phyloP scores from a whole-genome alignment of 1,140 invertebrate genomes.

The Tetragonula clypearis region DNA sequence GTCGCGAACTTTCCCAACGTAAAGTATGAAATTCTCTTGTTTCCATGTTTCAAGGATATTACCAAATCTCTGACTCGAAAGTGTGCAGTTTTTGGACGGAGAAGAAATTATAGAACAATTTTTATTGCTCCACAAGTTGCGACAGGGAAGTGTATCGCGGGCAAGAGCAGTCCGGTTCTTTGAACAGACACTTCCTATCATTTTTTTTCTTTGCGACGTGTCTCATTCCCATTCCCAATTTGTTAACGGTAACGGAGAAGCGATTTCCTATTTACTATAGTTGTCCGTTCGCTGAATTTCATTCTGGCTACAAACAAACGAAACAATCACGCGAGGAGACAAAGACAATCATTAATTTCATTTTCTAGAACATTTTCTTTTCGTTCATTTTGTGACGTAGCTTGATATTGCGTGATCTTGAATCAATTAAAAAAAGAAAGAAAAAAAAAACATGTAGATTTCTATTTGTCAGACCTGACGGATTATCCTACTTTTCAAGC shows the following conservation, averaged over 20 bases:
- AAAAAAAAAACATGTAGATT: not conserved
- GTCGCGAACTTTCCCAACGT: no score
- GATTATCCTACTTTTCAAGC: not conserved
- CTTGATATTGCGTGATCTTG: not conserved
- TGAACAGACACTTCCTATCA: not conserved
- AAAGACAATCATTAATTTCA: not conserved
- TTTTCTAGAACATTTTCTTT: not conserved
- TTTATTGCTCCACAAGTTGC: not conserved
- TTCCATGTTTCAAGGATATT: no score
- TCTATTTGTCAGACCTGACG: not conserved
- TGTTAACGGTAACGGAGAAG: constrained; percentile 34
- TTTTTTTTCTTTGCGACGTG: constrained; percentile 11
- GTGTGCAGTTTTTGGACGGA: not conserved
- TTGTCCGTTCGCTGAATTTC: not conserved
- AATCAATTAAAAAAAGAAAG: not conserved
- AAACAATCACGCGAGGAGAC: not conserved
- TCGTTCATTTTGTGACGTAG: not conserved
- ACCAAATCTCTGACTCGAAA: no score
- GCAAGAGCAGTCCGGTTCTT: not conserved
- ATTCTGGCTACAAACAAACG: not conserved
- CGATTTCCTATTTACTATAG: not conserved
- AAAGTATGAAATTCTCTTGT: not conserved
- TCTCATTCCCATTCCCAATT: constrained; percentile 6
- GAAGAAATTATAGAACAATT: not conserved
- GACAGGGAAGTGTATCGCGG: not conserved